Evolutionary conservation across 2,797 vertebrate species (phyloP), one percentile per base, ranked within the genome.

Genomic region (Typhlichthys eigenmanni): DNA sequence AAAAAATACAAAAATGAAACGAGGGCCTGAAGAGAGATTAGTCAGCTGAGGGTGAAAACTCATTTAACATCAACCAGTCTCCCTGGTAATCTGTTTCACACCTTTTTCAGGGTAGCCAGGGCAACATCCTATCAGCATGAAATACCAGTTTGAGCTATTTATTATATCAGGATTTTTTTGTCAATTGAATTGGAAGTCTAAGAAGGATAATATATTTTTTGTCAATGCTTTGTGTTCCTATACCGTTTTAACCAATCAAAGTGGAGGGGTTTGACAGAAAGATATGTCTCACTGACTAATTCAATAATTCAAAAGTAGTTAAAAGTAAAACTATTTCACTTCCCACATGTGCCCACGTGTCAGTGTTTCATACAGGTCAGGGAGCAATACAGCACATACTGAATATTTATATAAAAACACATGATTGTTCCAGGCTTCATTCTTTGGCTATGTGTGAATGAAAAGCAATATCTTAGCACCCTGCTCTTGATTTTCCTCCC

Each of bases 31-130:
- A 47, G 68, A 78, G 71, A 84, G 83, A 87, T 87, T 83, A 88
- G 75, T 62, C 66, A 58, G 71, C 19, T 8, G 13, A 17, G 61
- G 68, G 72, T 71, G 72, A 78, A 82, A 88, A 87, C 75, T 81
- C 63, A 76, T 89, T 87, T 81, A 67, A 81, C 75, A 68, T 81
- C 75, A 69, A 77, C 60, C 68, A 59, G 56, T 69, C 32, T 17
- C 66, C 14, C 57, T 67, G 70, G 60, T 72, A 81, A 85, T 89
- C 71, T 82, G 67, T 80, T 80, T 80, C 67, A 78, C 83, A 87
- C 76, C 83, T 84, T 78, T 63, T 62, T 61, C 19, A 75, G 64
- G 65, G 71, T 13, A 56, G 16, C 64, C 45, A 52, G 48, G 58
- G 64, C 46, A 49, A 50, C 10, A 13, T 58, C 64, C 11, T 63